Base-by-base conservation (phyloP, 2,797 vertebrate species). In the Moxostoma hubbsi region DNA sequence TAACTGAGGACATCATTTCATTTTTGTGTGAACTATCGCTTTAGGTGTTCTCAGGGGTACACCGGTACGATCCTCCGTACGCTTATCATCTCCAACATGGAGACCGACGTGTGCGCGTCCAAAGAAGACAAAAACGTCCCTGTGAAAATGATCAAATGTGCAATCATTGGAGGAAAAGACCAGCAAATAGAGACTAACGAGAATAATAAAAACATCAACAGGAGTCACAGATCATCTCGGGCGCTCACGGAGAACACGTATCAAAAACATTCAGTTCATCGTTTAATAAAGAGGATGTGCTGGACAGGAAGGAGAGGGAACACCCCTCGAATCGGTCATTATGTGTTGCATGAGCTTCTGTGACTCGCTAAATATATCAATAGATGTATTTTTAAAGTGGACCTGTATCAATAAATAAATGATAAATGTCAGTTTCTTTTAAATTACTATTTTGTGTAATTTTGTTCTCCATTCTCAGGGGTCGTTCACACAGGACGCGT, bases 91-190 rank as follows among this genome's bases (percentile, higher is more conserved):
- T 83, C 84, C 78, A 77, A 80, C 69, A 62, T 73, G 79, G 73
- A 85, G 63, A 82, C 45, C 61, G 77, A 53, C 76, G 72, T 86
- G 85, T 85, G 85, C 83, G 86, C 81, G 78, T 61, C 50, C 67
- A 51, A 76, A 80, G 51, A 69, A 67, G 51, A 24, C 1, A 24
- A 24, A 24, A 24, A 24, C 24, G 24, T 2, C 24, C 2, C 24
- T 24, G 72, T 46, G 8, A 73, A 76, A 84, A 9, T 50, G 63
- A 57, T 61, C 63, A 24, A 24, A 24, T 24, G 2, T 24, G 24
- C 24, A 24, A 24, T 24, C 1, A 24, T 24, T 24, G 1, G 24
- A 24, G 24, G 2, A 71, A 53, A 71, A 10, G 16, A 61, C 11
- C 64, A 57, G 50, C n/a, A 54, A 16, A 43, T 58, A 64, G 4